Base-by-base conservation (phyloP, 2,113 vertebrate species). In the Cyanistes caeruleus region DNA sequence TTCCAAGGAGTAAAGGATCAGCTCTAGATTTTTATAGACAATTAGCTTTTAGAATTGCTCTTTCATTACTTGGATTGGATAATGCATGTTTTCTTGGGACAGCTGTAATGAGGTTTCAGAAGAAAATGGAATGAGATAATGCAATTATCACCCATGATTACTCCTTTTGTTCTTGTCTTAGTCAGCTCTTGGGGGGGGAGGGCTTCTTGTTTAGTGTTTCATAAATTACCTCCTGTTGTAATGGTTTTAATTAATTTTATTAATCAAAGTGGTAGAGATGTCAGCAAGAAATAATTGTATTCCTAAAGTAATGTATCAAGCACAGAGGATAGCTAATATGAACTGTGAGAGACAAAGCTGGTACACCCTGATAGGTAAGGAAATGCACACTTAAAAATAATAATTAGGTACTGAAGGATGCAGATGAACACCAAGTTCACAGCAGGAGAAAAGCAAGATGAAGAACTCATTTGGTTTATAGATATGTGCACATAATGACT, bases 81-180 rank as follows among this genome's bases (percentile, higher is more conserved):
- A 95, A 90, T 77, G 72, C 37, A 21, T 73, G 59, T 80, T 92
- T 95, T 95, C 85, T 87, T 84, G 58, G 90, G 92, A 95, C 63
- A 83, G 85, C 62, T 91, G 37, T 69, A 90, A 89, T 85, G 85
- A 79, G 53, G 76, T 90, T 87, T 91, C 79, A 92, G 78, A 79
- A 69, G 62, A 90, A 93, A 95, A 95, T 80, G 10, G 78, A 95
- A 93, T 37, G 75, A 87, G 70, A 69, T 85, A 90, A 87, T 91
- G 70, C 58, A 96, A 85, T 95, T 96, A 92, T 87, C 55, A 73
- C 55, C 49, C 75, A 20, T 65, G 78, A 93, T 91, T 85, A 53
- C 46, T 85, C 28, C 53, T 94, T 94, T 85, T 90, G 53, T 89
- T 94, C 62, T 84, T 39, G 16, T 67, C 69, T 84, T 48, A 78